These are phyloP conservation scores for Leptoclinus maculatus DNA, from an alignment of 2,797 vertebrate genomes.

Conservation along the genomic window DNA sequence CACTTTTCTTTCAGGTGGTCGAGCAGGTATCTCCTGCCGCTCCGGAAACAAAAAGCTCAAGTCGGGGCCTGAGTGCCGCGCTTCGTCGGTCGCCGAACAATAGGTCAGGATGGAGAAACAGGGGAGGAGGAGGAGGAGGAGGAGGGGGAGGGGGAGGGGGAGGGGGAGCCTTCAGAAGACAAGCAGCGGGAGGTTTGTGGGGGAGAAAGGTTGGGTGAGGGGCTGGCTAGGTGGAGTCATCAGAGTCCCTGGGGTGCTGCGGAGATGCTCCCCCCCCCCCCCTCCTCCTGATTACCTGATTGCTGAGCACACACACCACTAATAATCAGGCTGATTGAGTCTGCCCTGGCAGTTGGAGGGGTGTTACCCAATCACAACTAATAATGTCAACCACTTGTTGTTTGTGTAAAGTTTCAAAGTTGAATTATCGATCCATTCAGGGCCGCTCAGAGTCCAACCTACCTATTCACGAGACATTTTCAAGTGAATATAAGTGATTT, in stretches of 20 bases:
- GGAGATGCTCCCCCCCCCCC: background rate
- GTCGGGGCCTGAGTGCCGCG: slow-evolving; percentile 27
- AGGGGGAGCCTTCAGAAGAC: slow-evolving; percentile 37
- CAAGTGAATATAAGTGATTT: background rate
- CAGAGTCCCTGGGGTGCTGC: slow-evolving; percentile 16
- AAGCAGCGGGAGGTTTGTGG: slow-evolving; percentile 30
- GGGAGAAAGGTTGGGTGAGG: slow-evolving; percentile 13
- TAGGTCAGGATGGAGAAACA: slow-evolving; percentile 44
- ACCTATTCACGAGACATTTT: background rate
- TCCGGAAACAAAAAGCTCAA: slow-evolving; percentile 51
- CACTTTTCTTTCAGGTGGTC: background rate
- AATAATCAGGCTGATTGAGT: slow-evolving; percentile 7
- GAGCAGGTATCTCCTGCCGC: slow-evolving; percentile 31
- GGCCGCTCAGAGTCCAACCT: background rate
- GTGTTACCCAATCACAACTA: slow-evolving; percentile 12
- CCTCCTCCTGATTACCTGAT: slow-evolving; percentile 1
- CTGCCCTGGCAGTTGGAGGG: background rate
- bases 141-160: slow-evolving; percentile 47
- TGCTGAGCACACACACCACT: slow-evolving; percentile 20
- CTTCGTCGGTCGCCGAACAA: slow-evolving; percentile 48
- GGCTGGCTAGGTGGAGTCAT: slow-evolving; percentile 21
- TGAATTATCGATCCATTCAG: background rate
- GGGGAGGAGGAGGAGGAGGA: no score
- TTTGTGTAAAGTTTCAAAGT: background rate
- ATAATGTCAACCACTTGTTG: background rate